phyloP scores from a whole-genome alignment of 2,113 vertebrate genomes.

The Chlorodrepanis virens region DNA sequence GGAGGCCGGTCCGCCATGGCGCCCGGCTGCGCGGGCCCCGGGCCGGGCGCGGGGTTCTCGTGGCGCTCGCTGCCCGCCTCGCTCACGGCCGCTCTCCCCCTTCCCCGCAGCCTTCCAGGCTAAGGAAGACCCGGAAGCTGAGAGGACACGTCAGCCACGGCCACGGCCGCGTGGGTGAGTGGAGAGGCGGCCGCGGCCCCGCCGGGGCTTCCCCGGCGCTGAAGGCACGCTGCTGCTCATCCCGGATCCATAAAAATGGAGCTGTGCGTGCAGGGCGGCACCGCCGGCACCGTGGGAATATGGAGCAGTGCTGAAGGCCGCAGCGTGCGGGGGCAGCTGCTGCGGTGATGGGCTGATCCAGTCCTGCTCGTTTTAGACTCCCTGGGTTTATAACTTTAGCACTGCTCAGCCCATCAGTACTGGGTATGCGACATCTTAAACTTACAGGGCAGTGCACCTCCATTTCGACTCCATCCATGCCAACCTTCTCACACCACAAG shows the following conservation, averaged over 20 bases:
- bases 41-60: rapidly evolving
- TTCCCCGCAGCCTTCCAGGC: conserved; percentile 76
- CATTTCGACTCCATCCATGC: rapidly evolving
- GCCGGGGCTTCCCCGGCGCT: rapidly evolving
- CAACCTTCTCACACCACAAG: rapidly evolving
- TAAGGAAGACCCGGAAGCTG: conserved; percentile 88
- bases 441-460: rapidly evolving
- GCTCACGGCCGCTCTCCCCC: not conserved
- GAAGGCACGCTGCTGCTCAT: rapidly evolving
- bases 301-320: rapidly evolving
- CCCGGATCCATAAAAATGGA: rapidly evolving
- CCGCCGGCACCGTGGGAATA: rapidly evolving
- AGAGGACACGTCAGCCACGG: conserved; percentile 91
- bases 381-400: rapidly evolving
- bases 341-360: rapidly evolving
- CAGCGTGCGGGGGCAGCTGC: rapidly evolving
- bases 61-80: rapidly evolving
- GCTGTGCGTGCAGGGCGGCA: not conserved
- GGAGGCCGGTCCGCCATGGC: not conserved
- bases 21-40: not conserved
- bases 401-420: rapidly evolving
- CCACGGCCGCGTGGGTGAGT: conserved; percentile 87
- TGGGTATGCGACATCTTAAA: rapidly evolving
- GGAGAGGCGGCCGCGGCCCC: too few species aligned
- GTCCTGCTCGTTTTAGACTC: rapidly evolving